These are phyloP conservation scores for Gerris buenoi DNA, from an alignment of 1,140 invertebrate species.

Conservation along the genomic window DNA sequence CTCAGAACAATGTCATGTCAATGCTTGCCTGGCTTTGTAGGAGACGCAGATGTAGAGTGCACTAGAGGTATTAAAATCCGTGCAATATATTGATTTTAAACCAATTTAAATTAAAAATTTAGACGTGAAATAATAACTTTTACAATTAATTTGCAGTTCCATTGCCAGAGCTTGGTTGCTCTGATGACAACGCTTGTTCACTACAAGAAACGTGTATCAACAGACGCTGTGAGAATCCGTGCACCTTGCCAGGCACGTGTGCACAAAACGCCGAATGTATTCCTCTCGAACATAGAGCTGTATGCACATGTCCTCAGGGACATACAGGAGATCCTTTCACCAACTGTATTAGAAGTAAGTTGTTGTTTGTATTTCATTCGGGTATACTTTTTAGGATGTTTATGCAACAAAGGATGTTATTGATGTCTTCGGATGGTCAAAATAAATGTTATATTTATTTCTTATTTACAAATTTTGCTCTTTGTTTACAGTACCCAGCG, in stretches of 20 bases:
- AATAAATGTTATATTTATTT: neutral
- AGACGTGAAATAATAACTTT: too few species aligned
- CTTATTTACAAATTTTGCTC: neutral
- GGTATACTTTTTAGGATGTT: neutral
- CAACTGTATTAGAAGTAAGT: conserved; percentile 53
- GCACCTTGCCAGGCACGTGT: conserved; percentile 54
- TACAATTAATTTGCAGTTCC: conserved; percentile 28
- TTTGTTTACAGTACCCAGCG: neutral
- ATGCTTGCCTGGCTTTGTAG: conserved; percentile 61
- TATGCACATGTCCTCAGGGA: conserved; percentile 58
- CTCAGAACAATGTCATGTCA: conserved; percentile 74
- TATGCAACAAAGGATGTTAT: too few species aligned
- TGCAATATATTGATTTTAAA: too few species aligned
- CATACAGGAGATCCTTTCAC: conserved; percentile 63
- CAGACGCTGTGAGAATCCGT: conserved; percentile 58
- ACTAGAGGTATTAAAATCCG: conserved; percentile 44
- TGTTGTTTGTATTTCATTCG: neutral
- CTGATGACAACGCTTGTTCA: conserved; percentile 51
- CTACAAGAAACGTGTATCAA: conserved; percentile 56
- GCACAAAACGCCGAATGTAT: conserved; percentile 61
- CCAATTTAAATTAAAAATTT: too few species aligned
- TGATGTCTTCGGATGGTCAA: neutral
- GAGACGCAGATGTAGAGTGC: conserved; percentile 70
- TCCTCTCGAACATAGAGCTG: conserved; percentile 54
- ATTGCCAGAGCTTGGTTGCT: conserved; percentile 43